phyloP scores from a whole-genome alignment of 2,113 vertebrate species.

The Oriolus oriolus region DNA sequence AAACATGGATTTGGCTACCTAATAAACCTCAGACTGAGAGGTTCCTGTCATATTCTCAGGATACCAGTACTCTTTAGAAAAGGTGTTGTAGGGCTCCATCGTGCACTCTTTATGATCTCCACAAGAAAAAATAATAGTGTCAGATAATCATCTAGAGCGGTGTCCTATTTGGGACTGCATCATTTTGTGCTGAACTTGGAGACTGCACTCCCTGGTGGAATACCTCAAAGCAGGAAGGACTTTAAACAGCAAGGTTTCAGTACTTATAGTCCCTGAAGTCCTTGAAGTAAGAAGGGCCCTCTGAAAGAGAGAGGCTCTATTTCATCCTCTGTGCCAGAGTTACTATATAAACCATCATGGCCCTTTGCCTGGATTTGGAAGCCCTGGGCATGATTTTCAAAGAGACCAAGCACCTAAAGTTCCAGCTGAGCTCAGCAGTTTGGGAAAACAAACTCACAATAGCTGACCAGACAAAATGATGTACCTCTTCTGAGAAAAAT shows the following conservation, averaged over 20 bases:
- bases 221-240: not conserved
- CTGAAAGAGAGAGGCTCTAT: not conserved
- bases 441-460: not conserved
- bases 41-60: not conserved
- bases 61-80: not conserved
- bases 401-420: not conserved
- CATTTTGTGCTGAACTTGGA: not conserved
- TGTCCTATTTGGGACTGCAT: not conserved
- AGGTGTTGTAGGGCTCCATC: not conserved
- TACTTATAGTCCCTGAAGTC: not conserved
- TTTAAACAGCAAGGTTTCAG: not conserved
- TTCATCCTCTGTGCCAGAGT: not conserved
- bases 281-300: not conserved
- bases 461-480: not conserved
- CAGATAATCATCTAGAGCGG: not conserved
- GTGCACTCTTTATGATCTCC: not conserved
- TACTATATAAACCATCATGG: not conserved
- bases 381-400: not conserved
- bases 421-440: not conserved
- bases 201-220: not conserved
- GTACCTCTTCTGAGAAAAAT: not conserved
- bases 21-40: not conserved
- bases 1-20: not conserved
- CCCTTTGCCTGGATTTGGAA: not conserved
- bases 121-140: not conserved